Conservation (phyloP, 2,797 vertebrate species). For the Nyctalus aviator region DNA sequence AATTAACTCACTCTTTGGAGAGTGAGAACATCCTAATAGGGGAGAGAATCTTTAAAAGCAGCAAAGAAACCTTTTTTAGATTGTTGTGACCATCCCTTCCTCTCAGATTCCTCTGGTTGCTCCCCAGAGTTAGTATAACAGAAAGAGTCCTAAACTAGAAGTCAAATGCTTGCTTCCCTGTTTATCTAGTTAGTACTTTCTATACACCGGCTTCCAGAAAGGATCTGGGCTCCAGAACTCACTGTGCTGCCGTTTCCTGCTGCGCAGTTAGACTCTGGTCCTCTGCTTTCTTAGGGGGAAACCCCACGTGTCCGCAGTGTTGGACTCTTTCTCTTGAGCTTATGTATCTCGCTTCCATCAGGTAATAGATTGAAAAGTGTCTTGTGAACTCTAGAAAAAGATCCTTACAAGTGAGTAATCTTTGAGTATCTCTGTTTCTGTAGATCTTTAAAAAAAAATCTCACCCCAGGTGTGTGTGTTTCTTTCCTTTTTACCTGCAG, state of each 20-base stretch:
- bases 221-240: not conserved
- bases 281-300: not conserved
- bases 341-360: no score
- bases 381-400: not conserved
- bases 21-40: not conserved
- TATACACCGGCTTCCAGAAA: not conserved
- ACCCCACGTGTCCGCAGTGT: not conserved
- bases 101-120: no score
- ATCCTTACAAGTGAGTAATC: not conserved
- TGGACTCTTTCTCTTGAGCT: not conserved
- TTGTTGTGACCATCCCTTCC: not conserved
- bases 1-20: not conserved
- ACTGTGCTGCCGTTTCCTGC: no score
- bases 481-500: constrained; percentile 87
- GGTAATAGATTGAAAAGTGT: not conserved
- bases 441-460: not conserved
- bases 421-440: not conserved
- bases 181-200: not conserved
- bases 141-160: not conserved
- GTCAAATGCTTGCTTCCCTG: not conserved
- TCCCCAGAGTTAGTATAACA: not conserved
- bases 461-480: constrained; percentile 51
- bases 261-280: not conserved
- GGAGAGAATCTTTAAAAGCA: constrained; percentile 30
- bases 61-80: not conserved